A percentile compares a stretch with the other conserved stretches of the same genome.
phyloP scores from a whole-genome alignment of 2,888 invertebrate species.

The Apamea crenata region DNA sequence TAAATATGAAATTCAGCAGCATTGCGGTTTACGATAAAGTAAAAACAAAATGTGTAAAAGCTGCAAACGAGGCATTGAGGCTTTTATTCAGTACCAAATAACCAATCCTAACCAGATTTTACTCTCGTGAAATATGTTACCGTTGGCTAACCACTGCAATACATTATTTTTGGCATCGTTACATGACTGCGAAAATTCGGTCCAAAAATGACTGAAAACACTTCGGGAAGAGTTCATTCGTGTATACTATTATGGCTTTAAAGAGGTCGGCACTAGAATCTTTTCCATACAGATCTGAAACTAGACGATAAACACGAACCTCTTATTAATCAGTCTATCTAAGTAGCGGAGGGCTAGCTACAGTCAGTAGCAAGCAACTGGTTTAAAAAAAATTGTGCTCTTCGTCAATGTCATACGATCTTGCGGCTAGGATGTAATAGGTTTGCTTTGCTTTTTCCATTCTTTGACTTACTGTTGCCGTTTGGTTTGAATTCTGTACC shows the following conservation, averaged over 20 bases:
- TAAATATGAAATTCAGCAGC: conserved; percentile 23
- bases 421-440: neutral
- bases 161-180: conserved; percentile 7
- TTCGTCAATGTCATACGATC: neutral
- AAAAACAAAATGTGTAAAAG: neutral
- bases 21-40: conserved; percentile 22
- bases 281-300: conserved; percentile 10
- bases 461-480: neutral
- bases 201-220: neutral
- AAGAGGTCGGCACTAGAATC: neutral
- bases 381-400: neutral
- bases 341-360: neutral
- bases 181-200: neutral
- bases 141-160: conserved; percentile 9
- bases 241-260: neutral
- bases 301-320: conserved; percentile 39
- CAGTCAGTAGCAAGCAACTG: conserved; percentile 4
- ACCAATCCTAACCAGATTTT: conserved; percentile 4
- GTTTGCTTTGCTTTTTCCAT: neutral
- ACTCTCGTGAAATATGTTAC: conserved; percentile 10
- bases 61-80: conserved; percentile 1
- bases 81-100: conserved; percentile 14
- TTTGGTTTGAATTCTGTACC: neutral
- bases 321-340: conserved; percentile 7
- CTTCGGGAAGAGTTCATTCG: neutral